phyloP scores from a whole-genome alignment of 2,888 invertebrate genomes.

The Acronicta aceris region DNA sequence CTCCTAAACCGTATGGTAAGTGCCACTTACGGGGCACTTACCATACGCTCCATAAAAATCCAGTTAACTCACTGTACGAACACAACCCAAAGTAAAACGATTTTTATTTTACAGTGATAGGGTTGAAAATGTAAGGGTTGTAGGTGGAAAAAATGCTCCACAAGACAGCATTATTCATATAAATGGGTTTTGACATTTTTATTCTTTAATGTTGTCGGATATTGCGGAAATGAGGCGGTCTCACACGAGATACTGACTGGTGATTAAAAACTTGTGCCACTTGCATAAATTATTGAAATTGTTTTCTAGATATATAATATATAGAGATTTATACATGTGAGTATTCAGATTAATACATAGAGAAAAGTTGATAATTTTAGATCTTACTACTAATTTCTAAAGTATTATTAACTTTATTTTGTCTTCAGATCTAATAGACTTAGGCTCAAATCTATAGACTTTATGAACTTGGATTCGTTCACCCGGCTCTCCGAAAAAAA shows the following conservation, averaged over 20 bases:
- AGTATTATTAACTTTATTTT: too few relatives aligned
- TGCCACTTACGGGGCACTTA: conserved; percentile 71
- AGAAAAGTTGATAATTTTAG: too few relatives aligned
- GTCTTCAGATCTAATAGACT: too few relatives aligned
- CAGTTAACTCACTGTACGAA: conserved; percentile 51
- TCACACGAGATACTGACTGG: conserved; percentile 1
- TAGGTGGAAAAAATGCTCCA: conserved; percentile 43
- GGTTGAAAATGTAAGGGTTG: conserved; percentile 16
- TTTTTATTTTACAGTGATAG: conserved; percentile 16
- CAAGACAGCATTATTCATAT: conserved; percentile 77
- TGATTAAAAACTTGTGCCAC: background rate
- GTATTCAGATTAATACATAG: too few relatives aligned
- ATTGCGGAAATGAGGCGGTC: conserved; percentile 40
- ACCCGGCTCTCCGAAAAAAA: too few relatives aligned
- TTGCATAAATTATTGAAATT: background rate
- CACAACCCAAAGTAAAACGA: conserved; percentile 18
- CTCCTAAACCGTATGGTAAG: conserved; percentile 63
- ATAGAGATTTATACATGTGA: too few relatives aligned
- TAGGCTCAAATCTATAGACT: too few relatives aligned
- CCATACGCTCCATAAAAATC: conserved; percentile 72
- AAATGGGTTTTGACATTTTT: conserved; percentile 84
- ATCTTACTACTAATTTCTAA: too few relatives aligned
- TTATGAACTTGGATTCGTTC: too few relatives aligned
- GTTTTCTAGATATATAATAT: too few relatives aligned
- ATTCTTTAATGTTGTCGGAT: conserved; percentile 75